Evolutionary conservation across 2,888 invertebrate species (phyloP).

Genomic region (Tetramorium bicarinatum): DNA sequence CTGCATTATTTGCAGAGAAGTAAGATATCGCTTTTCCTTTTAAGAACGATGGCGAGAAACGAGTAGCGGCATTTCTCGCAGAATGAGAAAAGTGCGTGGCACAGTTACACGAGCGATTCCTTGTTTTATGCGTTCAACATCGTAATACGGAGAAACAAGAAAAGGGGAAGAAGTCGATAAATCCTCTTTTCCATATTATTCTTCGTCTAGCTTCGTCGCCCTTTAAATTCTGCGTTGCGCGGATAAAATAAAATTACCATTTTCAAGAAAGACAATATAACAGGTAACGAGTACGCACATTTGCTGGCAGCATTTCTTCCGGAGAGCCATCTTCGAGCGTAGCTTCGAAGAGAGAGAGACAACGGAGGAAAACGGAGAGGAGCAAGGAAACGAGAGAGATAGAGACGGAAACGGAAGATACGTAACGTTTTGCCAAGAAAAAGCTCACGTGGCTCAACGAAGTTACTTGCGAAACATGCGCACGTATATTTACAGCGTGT

Average conservation of each 20-base stretch:
- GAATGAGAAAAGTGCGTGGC: slow-evolving; percentile 13
- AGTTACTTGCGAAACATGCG: slow-evolving; percentile 57
- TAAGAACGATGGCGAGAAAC: background rate
- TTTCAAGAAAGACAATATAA: slow-evolving; percentile 8
- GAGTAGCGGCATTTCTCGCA: background rate
- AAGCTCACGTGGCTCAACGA: slow-evolving; percentile 61
- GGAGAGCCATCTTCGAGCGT: background rate
- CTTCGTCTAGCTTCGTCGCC: background rate
- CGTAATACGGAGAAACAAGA: background rate
- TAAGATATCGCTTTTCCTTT: background rate
- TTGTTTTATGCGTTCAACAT: slow-evolving; percentile 1
- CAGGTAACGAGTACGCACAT: slow-evolving; percentile 21
- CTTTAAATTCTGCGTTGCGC: slow-evolving; percentile 18
- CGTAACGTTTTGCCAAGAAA: slow-evolving; percentile 62
- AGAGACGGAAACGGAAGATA: background rate
- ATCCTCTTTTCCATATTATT: slow-evolving; percentile 23
- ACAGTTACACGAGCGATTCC: background rate
- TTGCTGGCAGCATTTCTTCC: slow-evolving; percentile 26
- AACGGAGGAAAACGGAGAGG: background rate
- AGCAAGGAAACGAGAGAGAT: background rate
- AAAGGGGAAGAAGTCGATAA: slow-evolving; percentile 6
- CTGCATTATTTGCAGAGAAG: background rate
- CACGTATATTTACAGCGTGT: background rate
- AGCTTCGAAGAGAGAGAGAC: background rate
- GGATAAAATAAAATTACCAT: slow-evolving; percentile 46